phyloP scores from a whole-genome alignment of 2,888 invertebrate species.

The Apamea epomidion region DNA sequence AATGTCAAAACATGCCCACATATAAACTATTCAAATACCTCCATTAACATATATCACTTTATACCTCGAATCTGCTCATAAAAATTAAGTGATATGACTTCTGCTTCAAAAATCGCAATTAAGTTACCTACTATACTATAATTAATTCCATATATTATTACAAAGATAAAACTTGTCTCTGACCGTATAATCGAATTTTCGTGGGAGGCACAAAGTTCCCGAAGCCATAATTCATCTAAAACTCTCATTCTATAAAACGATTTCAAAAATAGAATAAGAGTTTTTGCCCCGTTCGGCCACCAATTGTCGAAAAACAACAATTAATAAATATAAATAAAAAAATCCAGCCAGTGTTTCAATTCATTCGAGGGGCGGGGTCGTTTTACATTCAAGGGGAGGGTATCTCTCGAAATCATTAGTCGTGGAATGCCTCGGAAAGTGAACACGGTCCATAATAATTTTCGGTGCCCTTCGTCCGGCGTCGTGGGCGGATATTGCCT shows the following conservation, averaged over 20 bases:
- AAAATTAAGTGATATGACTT: slow-evolving; percentile 51
- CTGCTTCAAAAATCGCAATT: slow-evolving; percentile 60
- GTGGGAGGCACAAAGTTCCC: slow-evolving; percentile 65
- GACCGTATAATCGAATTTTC: slow-evolving; percentile 60
- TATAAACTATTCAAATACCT: slow-evolving; percentile 67
- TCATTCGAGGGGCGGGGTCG: slow-evolving; percentile 88
- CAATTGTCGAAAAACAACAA: slow-evolving; percentile 87
- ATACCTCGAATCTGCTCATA: slow-evolving; percentile 58
- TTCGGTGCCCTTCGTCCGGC: slow-evolving; percentile 83
- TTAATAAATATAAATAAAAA: slow-evolving; percentile 87
- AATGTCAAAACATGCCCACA: slow-evolving; percentile 77
- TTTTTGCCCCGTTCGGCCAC: slow-evolving; percentile 79
- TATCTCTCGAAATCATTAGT: slow-evolving; percentile 89
- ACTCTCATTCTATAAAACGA: slow-evolving; percentile 64
- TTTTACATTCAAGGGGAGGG: slow-evolving; percentile 90
- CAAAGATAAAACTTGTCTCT: slow-evolving; percentile 62
- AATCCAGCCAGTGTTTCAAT: slow-evolving; percentile 87
- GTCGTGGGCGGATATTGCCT: slow-evolving; percentile 87
- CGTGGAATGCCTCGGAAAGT: slow-evolving; percentile 86
- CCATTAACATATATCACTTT: slow-evolving; percentile 69
- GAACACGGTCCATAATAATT: slow-evolving; percentile 87
- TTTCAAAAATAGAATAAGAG: slow-evolving; percentile 68
- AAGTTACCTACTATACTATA: slow-evolving; percentile 38
- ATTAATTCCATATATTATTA: slow-evolving; percentile 53
- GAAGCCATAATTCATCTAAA: slow-evolving; percentile 67